Conservation (phyloP, 2,888 invertebrate species). For the Macropis europaea region DNA sequence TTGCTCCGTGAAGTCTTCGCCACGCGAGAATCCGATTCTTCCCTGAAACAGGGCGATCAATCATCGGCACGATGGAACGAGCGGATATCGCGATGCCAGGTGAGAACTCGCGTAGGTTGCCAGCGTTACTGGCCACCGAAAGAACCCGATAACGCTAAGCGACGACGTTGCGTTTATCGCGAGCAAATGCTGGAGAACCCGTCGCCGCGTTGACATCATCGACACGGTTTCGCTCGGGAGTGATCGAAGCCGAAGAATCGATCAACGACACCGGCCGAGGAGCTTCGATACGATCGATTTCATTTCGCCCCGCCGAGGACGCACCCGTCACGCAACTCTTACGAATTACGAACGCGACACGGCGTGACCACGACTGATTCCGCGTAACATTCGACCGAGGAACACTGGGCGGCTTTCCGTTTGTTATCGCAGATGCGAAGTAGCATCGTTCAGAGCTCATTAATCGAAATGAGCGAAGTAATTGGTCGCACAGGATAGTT, state of each 20-base stretch:
- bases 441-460: background rate
- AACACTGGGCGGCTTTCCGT: no score
- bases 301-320: background rate
- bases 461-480: slow-evolving; percentile 5
- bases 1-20: background rate
- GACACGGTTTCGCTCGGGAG: no score
- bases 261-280: slow-evolving; percentile 41
- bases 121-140: background rate
- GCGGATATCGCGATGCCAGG: background rate
- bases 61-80: slow-evolving; percentile 9
- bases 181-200: background rate
- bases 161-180: slow-evolving; percentile 4
- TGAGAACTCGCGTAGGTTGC: background rate
- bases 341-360: no score
- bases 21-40: slow-evolving; percentile 27
- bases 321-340: background rate
- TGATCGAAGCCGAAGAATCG: slow-evolving; percentile 3
- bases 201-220: no score
- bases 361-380: no score
- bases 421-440: background rate
- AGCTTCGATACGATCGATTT: background rate
- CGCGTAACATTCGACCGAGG: no score
- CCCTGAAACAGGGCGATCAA: slow-evolving; percentile 20
- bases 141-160: background rate
- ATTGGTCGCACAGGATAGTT: slow-evolving; percentile 2